A percentile compares a stretch with the other conserved stretches of the same genome.
These are phyloP conservation scores for Actinernus sp. DNA, from an alignment of 92 coral and sea anemone genomes.

Conservation along the genomic window DNA sequence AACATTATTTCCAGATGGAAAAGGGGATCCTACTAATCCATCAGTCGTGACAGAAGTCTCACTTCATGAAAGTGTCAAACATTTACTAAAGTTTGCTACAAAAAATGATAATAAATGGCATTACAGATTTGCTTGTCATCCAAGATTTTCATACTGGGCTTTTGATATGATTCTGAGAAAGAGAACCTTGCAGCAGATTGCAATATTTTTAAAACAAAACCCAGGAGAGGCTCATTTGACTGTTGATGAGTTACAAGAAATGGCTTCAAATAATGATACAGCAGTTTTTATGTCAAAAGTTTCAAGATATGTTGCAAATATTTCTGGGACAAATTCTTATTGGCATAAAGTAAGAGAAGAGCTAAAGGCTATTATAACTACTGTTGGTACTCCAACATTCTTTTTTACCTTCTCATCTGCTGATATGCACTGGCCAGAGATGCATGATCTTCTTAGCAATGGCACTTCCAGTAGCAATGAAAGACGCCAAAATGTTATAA, in stretches of 20 bases:
- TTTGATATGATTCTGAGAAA: constrained; percentile 68
- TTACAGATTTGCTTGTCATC: constrained; percentile 64
- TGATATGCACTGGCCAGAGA: constrained; percentile 80
- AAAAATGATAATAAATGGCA: constrained; percentile 39
- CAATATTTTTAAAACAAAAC: constrained; percentile 54
- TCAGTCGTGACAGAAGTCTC: constrained; percentile 46
- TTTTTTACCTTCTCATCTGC: constrained; percentile 82
- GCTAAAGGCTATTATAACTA: constrained; percentile 61
- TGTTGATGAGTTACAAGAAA: constrained; percentile 70
- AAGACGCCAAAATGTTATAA: constrained; percentile 68
- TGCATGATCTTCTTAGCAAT: constrained; percentile 40
- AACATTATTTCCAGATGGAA: constrained; percentile 75
- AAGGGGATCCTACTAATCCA: constrained; percentile 59
- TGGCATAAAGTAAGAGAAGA: constrained; percentile 68
- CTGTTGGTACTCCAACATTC: constrained; percentile 71
- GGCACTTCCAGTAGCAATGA: constrained; percentile 34
- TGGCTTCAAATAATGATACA: constrained; percentile 57
- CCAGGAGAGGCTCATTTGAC: no score
- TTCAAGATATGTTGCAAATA: no score
- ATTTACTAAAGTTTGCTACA: constrained; percentile 61
- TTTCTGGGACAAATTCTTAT: no score
- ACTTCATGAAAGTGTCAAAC: constrained; percentile 37
- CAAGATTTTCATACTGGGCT: constrained; percentile 76
- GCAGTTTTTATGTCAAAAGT: constrained; percentile 64
- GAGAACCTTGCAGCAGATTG: constrained; percentile 61